A percentile compares a stretch with the other conserved stretches of the same genome.
phyloP scores from a whole-genome alignment of 2,113 vertebrate species.

The Poecile atricapillus region DNA sequence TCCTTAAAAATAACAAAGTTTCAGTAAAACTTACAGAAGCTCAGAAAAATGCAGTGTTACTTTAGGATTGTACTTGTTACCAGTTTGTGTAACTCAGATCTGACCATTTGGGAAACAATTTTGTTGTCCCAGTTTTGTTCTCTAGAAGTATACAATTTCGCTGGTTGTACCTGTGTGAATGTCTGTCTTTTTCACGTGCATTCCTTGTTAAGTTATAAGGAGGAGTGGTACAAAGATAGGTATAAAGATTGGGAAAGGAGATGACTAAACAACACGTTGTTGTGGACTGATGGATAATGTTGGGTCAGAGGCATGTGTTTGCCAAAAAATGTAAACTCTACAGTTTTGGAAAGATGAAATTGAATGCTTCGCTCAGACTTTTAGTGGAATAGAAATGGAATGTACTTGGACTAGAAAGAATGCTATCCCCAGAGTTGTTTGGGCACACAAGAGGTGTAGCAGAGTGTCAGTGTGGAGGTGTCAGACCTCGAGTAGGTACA shows the following conservation, averaged over 20 bases:
- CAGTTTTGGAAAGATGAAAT: neutral
- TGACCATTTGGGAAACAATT: neutral
- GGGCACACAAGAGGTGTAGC: neutral
- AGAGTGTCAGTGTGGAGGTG: neutral
- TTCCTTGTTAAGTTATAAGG: neutral
- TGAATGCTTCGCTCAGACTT: neutral
- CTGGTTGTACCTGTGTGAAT: neutral
- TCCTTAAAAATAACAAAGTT: neutral
- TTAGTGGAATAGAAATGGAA: neutral
- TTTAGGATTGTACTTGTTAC: neutral
- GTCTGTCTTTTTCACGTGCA: neutral
- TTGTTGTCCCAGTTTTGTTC: neutral
- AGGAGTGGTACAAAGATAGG: neutral
- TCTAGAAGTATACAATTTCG: neutral
- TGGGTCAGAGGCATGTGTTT: neutral
- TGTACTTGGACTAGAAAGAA: neutral
- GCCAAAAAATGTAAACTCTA: neutral
- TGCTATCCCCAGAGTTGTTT: neutral
- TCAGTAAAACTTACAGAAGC: neutral
- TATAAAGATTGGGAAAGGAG: neutral
- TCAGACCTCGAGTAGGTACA: neutral
- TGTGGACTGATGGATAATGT: neutral
- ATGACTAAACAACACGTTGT: neutral
- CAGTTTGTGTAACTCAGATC: neutral
- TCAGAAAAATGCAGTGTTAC: neutral